Evolutionary conservation across 2,113 vertebrate genomes (phyloP).

Genomic region (Pagrus major): DNA sequence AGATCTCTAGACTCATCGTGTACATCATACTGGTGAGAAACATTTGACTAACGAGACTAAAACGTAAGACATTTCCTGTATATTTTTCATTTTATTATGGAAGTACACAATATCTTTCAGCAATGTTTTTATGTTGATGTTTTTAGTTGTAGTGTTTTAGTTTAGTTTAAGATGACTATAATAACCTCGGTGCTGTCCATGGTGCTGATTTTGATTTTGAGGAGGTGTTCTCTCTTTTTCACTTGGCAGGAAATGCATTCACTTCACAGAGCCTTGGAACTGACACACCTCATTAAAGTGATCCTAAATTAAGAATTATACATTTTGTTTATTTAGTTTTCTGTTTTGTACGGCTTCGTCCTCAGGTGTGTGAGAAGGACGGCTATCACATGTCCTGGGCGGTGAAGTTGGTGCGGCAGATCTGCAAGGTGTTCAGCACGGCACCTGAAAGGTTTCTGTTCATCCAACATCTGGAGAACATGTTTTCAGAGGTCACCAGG

Average conservation of each 20-base stretch:
- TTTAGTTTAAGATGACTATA: too few relatives aligned
- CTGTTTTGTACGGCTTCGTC: not conserved
- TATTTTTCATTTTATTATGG: too few relatives aligned
- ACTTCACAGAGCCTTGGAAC: not conserved
- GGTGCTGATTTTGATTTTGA: not conserved
- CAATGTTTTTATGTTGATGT: too few relatives aligned
- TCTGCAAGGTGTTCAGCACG: slow-evolving; percentile 85
- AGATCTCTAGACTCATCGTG: slow-evolving; percentile 87
- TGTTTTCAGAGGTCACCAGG: slow-evolving; percentile 85
- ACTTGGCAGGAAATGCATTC: not conserved
- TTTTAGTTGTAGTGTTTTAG: too few relatives aligned
- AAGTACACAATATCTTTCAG: too few relatives aligned
- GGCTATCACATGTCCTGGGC: slow-evolving; percentile 91
- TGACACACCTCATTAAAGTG: not conserved
- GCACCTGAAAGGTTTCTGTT: slow-evolving; percentile 83
- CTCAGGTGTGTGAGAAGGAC: slow-evolving; percentile 93
- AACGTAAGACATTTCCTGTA: too few relatives aligned
- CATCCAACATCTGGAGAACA: slow-evolving; percentile 87
- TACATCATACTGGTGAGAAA: slow-evolving; percentile 89
- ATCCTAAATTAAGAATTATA: not conserved
- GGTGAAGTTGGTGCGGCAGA: slow-evolving; percentile 89
- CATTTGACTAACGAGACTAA: too few relatives aligned
- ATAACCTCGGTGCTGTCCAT: not conserved
- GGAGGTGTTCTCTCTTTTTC: not conserved
- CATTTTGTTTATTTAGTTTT: not conserved